Conservation (phyloP, 2,888 invertebrate genomes). For the Orthonychiurus folsomi region DNA sequence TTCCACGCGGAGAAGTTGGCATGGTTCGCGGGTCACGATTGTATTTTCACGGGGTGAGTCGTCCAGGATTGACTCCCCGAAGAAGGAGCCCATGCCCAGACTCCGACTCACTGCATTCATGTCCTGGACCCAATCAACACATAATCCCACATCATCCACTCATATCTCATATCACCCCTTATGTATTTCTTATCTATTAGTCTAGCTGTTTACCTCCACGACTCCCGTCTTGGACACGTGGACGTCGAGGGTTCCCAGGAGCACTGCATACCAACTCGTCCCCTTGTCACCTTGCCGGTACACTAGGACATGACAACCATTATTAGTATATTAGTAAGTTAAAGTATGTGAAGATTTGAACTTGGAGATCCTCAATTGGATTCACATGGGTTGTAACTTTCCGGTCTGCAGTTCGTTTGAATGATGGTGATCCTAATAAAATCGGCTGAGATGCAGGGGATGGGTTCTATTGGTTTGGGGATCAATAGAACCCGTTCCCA, state of each 20-base stretch:
- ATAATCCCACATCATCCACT: too few species aligned
- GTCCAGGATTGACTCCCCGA: slow-evolving; percentile 65
- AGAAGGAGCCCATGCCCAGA: slow-evolving; percentile 63
- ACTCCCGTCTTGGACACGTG: slow-evolving; percentile 50
- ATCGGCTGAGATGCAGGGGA: too few species aligned
- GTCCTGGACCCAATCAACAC: slow-evolving; percentile 32
- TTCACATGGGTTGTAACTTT: too few species aligned
- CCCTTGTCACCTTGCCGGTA: slow-evolving; percentile 69
- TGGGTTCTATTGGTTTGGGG: too few species aligned
- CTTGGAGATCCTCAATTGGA: too few species aligned
- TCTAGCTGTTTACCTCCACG: slow-evolving; percentile 47
- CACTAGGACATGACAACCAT: slow-evolving; percentile 48
- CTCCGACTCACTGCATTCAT: slow-evolving; percentile 59
- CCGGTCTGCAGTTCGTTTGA: too few species aligned
- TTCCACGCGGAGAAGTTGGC: slow-evolving; percentile 64
- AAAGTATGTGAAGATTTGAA: too few species aligned
- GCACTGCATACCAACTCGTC: slow-evolving; percentile 68
- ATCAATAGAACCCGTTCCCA: too few species aligned
- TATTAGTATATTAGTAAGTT: too few species aligned
- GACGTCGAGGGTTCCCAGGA: slow-evolving; percentile 62
- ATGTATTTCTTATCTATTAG: background rate
- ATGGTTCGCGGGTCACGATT: slow-evolving; percentile 50
- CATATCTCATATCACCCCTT: background rate
- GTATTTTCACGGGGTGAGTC: slow-evolving; percentile 47
- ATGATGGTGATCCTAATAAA: too few species aligned